A percentile compares a stretch with the other conserved stretches of the same genome.
Conservation (phyloP, 1,140 invertebrate species). For the Nilaparvata lugens region DNA sequence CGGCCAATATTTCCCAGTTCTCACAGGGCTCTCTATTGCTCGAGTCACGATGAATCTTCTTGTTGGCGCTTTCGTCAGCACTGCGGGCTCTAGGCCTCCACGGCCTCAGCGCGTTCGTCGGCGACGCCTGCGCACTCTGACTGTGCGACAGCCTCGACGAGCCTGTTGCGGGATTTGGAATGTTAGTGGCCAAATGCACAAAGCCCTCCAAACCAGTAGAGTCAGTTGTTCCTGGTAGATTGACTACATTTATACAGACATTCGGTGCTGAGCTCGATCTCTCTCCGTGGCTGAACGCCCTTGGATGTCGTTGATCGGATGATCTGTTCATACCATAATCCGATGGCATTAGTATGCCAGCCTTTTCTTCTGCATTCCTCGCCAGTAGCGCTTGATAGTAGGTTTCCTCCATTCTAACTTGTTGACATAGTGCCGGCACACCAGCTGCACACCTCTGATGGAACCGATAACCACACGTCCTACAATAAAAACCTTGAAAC, state of each 20-base stretch:
- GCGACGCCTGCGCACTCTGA: slow-evolving; percentile 59
- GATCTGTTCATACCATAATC: slow-evolving; percentile 34
- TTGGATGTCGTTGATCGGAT: slow-evolving; percentile 45
- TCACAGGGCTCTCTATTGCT: slow-evolving; percentile 81
- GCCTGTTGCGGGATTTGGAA: slow-evolving; percentile 18
- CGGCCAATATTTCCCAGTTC: slow-evolving; percentile 87
- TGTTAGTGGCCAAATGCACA: slow-evolving; percentile 26
- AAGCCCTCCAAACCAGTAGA: slow-evolving; percentile 35
- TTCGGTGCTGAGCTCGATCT: slow-evolving; percentile 93
- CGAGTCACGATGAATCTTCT: slow-evolving; percentile 51
- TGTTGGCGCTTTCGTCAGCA: slow-evolving; percentile 86
- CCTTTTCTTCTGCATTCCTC: slow-evolving; percentile 53
- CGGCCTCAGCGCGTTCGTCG: slow-evolving; percentile 65
- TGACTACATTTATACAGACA: slow-evolving; percentile 86
- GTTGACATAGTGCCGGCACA: slow-evolving; percentile 79
- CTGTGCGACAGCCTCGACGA: slow-evolving; percentile 43
- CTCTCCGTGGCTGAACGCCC: slow-evolving; percentile 57
- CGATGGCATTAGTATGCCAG: slow-evolving; percentile 50
- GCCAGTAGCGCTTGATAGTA: slow-evolving; percentile 69
- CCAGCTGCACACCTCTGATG: slow-evolving; percentile 83
- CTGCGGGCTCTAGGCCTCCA: slow-evolving; percentile 78
- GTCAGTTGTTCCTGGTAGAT: slow-evolving; percentile 37
- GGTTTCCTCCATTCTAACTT: slow-evolving; percentile 64
- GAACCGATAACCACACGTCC: slow-evolving; percentile 90
- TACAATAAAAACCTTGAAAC: slow-evolving; percentile 91